Percentiles rank a stretch among this genome's conserved stretches.
Conservation (phyloP, 2,113 vertebrate genomes). For the Anolis carolinensis region DNA sequence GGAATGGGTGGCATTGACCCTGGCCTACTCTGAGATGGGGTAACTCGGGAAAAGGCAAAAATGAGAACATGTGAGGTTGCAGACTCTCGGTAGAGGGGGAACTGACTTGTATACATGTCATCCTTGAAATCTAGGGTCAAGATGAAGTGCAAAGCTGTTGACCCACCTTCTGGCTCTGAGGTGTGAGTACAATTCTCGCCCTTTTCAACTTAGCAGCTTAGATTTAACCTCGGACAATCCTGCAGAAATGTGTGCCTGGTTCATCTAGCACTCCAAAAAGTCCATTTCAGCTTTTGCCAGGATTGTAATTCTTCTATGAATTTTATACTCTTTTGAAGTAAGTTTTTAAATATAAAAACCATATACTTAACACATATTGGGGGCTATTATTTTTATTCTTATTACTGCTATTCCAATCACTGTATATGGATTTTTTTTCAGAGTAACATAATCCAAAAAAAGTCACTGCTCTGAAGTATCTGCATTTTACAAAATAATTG, state of each 20-base stretch:
- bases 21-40: background rate
- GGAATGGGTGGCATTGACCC: background rate
- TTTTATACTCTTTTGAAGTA: too few species aligned
- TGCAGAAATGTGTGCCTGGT: background rate
- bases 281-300: background rate
- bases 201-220: conserved; percentile 12
- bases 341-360: too few species aligned
- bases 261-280: background rate
- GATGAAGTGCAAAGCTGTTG: conserved; percentile 3
- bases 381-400: too few species aligned
- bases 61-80: background rate
- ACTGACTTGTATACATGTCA: background rate
- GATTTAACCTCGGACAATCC: background rate
- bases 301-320: background rate
- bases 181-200: background rate
- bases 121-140: conserved; percentile 5
- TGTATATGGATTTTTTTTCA: background rate
- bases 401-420: background rate
- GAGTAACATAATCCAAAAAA: background rate
- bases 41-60: background rate
- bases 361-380: too few species aligned
- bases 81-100: background rate
- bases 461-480: too few species aligned
- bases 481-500: background rate
- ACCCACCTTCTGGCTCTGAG: background rate